Percentiles rank a stretch among this genome's conserved stretches.
Conservation (phyloP, 2,888 invertebrate species). For the Eristalis intricaria region DNA sequence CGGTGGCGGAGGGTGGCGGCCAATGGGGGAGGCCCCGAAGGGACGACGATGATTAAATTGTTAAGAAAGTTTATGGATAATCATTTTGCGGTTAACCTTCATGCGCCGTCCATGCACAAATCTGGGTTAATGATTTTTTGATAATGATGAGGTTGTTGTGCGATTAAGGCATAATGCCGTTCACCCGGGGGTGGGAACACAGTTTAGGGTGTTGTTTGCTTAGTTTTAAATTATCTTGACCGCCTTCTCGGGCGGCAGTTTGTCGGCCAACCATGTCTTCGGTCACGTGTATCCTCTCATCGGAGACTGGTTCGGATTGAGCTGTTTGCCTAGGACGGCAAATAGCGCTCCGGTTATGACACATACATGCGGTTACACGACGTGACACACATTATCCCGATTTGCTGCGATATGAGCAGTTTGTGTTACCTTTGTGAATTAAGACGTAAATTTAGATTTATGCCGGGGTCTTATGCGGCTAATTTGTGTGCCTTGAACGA, state of each 20-base stretch:
- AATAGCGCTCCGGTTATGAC: neutral
- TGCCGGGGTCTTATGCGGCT: neutral
- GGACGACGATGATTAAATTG: slow-evolving; percentile 34
- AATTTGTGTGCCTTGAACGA: neutral
- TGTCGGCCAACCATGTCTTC: neutral
- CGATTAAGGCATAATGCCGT: neutral
- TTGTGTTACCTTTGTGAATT: neutral
- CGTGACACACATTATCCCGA: neutral
- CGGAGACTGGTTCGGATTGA: neutral
- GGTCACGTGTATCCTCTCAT: neutral
- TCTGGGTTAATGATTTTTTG: slow-evolving; percentile 29
- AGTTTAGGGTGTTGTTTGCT: neutral
- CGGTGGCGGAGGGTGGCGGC: neutral
- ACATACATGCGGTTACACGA: neutral
- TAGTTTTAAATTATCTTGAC: neutral
- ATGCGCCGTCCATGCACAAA: slow-evolving; percentile 30
- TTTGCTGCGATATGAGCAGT: neutral
- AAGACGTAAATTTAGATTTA: neutral
- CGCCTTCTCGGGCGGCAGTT: neutral
- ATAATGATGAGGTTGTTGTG: neutral
- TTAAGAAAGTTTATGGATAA: slow-evolving; percentile 36
- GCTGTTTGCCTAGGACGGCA: neutral
- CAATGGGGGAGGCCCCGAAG: neutral
- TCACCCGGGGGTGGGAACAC: neutral
- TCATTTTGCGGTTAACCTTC: slow-evolving; percentile 40